Base-by-base conservation (phyloP, 1,140 invertebrate species). In the Ceratina japonica region DNA sequence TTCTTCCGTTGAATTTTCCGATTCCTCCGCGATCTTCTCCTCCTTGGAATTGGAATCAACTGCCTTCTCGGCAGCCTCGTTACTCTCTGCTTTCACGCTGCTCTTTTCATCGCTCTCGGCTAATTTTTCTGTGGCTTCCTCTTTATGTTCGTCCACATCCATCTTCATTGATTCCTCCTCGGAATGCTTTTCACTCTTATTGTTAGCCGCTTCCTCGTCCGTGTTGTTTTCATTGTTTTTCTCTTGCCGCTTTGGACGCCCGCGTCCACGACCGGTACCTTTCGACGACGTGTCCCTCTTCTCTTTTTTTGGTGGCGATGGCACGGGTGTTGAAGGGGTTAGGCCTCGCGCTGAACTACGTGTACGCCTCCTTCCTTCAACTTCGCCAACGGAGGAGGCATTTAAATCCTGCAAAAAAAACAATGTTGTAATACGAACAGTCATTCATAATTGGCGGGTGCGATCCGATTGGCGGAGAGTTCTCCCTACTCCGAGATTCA, bases 311-410 rank as follows among this genome's bases (percentile, higher is more conserved):
- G 93, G 88, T 5, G 93, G 93, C 15, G 92, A 91, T 56, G 92
- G 92, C 7, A 91, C 89, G 22, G 91, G 89, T 7, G 90, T 86
- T 0, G 90, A 79, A 3, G 89, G 81, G 10, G 86, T 77, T 7
- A 92, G 80, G 15, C 92, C 92, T 76, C 92, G 86, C 37, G 92
- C 91, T 54, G 92, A 92, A 79, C 92, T 93, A 31, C 93, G 91
- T 7, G 93, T 93, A 74, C 93, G 92, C 75, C 93, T 90, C 74
- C 93, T 89, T 4, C 93, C 93, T 80, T 93, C 92, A 1, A 92
- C 84, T 52, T 93, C 92, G 15, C 87, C 90, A 27, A 88, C 90
- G 24, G 90, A 79, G 69, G 90, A 86, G 10, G 37, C 37, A 73
- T 90, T 91, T 79, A 92, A 82, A 68, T 89, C 91, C 92, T 92